phyloP scores from a whole-genome alignment of 2,113 vertebrate genomes.

The Greenwoodochromis staneri region DNA sequence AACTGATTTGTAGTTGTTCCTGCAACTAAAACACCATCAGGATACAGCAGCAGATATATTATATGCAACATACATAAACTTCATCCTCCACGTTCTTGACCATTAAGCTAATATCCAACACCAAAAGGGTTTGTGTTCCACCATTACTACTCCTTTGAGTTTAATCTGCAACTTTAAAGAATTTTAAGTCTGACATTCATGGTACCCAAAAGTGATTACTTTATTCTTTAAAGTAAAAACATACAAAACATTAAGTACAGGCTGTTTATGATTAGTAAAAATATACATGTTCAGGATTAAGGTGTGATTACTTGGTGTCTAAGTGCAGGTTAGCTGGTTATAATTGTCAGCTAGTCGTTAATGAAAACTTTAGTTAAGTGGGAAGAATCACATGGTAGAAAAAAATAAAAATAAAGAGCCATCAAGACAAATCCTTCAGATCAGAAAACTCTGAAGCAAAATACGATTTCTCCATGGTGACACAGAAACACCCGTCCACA shows the following conservation, averaged over 20 bases:
- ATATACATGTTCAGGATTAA: constrained; percentile 58
- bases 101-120: neutral
- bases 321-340: constrained; percentile 46
- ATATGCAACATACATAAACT: neutral
- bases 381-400: neutral
- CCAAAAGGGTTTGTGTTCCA: neutral
- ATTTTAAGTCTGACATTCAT: constrained; percentile 68
- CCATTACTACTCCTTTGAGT: neutral
- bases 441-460: neutral
- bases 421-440: neutral
- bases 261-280: constrained; percentile 58
- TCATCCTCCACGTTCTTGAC: neutral
- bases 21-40: neutral
- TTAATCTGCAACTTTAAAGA: constrained; percentile 31
- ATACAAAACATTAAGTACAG: constrained; percentile 69
- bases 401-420: neutral
- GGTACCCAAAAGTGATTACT: constrained; percentile 71
- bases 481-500: constrained; percentile 3
- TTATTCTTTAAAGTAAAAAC: constrained; percentile 69
- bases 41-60: neutral
- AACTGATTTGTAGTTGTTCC: neutral
- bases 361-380: neutral
- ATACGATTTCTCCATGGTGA: neutral
- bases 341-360: neutral
- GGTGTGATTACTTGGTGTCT: constrained; percentile 41